Conservation (phyloP, 2,113 vertebrate genomes). For the Siniperca knerii region DNA sequence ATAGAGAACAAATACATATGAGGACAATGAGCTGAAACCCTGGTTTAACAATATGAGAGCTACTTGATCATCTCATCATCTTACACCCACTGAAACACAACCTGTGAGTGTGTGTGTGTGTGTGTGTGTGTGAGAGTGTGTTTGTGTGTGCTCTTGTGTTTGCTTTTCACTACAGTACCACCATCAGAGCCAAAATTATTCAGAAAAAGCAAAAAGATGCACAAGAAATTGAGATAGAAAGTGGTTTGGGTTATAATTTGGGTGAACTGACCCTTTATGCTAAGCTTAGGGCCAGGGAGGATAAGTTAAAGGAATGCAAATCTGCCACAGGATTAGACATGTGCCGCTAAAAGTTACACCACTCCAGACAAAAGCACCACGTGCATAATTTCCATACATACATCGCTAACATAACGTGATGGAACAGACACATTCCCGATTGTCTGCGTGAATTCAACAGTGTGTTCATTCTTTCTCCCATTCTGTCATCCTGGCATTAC, state of each 20-base stretch:
- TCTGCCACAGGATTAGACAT: slow-evolving; percentile 4
- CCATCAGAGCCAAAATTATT: not conserved
- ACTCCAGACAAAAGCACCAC: not conserved
- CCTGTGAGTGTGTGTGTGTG: not conserved
- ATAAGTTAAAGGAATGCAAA: slow-evolving; percentile 20
- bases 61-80: slow-evolving; percentile 15
- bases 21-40: slow-evolving; percentile 29
- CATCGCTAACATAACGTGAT: slow-evolving; percentile 24
- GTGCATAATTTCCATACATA: slow-evolving; percentile 22
- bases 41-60: not conserved
- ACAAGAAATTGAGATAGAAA: too few relatives aligned
- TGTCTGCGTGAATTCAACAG: not conserved
- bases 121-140: slow-evolving; percentile 11
- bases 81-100: slow-evolving; percentile 13
- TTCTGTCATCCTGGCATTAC: slow-evolving; percentile 59
- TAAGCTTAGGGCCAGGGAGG: not conserved
- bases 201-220: too few relatives aligned
- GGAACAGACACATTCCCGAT: slow-evolving; percentile 18
- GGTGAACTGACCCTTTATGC: not conserved
- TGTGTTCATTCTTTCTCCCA: slow-evolving; percentile 5
- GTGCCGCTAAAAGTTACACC: not conserved
- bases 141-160: not conserved
- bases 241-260: too few relatives aligned
- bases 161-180: too few relatives aligned
- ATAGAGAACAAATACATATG: slow-evolving; percentile 10